Evolutionary conservation across 2,888 invertebrate genomes (phyloP).

Genomic region (Dryobota labecula): DNA sequence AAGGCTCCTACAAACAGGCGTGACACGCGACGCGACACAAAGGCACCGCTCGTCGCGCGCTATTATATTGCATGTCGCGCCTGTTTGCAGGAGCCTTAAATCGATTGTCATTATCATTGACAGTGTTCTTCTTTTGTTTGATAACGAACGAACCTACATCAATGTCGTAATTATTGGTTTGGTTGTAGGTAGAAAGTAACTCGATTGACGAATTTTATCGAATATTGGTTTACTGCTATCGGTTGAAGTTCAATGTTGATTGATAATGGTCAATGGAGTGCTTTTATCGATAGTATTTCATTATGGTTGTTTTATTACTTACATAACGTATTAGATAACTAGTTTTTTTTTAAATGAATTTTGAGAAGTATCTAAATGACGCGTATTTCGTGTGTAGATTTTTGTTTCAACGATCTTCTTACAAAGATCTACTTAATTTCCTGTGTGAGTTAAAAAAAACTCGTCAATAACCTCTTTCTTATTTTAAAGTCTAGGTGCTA

Average conservation of each 20-base stretch:
- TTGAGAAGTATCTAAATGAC: not conserved
- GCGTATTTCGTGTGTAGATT: too few species aligned
- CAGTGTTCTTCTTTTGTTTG: conserved; percentile 28
- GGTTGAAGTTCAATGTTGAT: conserved; percentile 43
- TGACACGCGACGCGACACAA: too few species aligned
- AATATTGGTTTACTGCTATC: conserved; percentile 36
- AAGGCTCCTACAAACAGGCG: too few species aligned
- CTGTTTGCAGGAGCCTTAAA: too few species aligned
- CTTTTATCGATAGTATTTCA: conserved; percentile 25
- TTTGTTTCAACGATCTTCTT: not conserved
- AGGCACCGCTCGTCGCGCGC: too few species aligned
- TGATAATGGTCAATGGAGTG: conserved; percentile 18
- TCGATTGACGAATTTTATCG: conserved; percentile 35
- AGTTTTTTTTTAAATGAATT: not conserved
- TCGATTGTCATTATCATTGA: conserved; percentile 20
- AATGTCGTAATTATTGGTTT: conserved; percentile 39
- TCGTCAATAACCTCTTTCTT: too few species aligned
- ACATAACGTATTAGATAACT: not conserved
- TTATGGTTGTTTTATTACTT: not conserved
- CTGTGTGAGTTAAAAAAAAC: not conserved
- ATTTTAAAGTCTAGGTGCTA: not conserved
- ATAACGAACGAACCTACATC: conserved; percentile 33
- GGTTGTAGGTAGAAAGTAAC: conserved; percentile 12
- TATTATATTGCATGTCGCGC: too few species aligned
- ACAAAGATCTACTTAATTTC: not conserved